Base-by-base conservation (phyloP, 2,888 invertebrate species). In the Spilosoma lubricipeda region DNA sequence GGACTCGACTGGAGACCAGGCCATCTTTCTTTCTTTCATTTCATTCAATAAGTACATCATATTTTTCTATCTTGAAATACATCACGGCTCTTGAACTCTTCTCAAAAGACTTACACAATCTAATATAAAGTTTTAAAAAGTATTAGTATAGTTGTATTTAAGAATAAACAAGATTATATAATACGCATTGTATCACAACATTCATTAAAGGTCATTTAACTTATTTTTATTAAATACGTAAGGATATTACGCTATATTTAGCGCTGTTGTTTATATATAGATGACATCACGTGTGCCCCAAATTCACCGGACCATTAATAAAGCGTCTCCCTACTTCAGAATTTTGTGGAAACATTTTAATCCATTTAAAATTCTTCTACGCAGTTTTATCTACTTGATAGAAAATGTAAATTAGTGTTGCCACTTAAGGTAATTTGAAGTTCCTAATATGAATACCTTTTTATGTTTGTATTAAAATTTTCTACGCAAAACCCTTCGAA, bases 1-100 rank as follows among this genome's bases (percentile, higher is more conserved):
- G 78, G 80, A 77, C 82, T 52, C 48, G 23, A 65, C 67, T 72
- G 56, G 65, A 23, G 23, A 67, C 71, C 56, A 27, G 36, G 30
- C 65, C 63, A 71, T 36, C 67, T 20, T 52, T 67, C 67, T 20
- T 52, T 67, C 48, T n/a, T 63, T 63, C 67, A 66, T 70, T 73
- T 66, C 70, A 36, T n/a, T 63, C n/a, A 42, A 13, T 52, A 27
- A 27, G 23, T 18, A 70, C 39, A 39, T 30, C 39, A 27, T 23
- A 52, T 42, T 70, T 70, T 59, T 63, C 59, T 63, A 36, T 52
- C 18, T 39, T 63, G 27, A 48, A 70, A 56, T 56, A 59, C 20
- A 67, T 67, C 23, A 67, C 4, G 30, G 67, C 48, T 67, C 23
- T 48, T 30, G 30, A 67, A 67, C 30, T 48, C 23, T 30, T 45